phyloP scores from a whole-genome alignment of 2,888 invertebrate genomes.

The Thumatha senex region DNA sequence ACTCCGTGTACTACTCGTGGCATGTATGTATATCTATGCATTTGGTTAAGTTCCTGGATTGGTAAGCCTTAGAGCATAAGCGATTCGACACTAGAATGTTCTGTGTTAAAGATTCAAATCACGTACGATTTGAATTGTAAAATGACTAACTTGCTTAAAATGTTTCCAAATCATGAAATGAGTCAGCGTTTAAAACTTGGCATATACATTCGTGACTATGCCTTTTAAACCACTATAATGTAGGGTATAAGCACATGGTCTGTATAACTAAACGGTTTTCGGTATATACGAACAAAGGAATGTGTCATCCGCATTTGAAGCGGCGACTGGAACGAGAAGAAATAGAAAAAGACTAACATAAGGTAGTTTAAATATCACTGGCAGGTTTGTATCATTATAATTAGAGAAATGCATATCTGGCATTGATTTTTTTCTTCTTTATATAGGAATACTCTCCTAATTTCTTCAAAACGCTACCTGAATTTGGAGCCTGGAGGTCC shows the following conservation, averaged over 20 bases:
- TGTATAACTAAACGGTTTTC: not conserved
- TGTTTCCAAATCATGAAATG: constrained; percentile 3
- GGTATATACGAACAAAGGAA: too few relatives aligned
- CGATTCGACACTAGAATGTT: not conserved
- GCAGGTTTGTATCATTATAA: too few relatives aligned
- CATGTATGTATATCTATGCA: not conserved
- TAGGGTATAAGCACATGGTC: not conserved
- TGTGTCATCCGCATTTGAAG: too few relatives aligned
- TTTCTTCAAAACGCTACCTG: too few relatives aligned
- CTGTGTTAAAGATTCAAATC: constrained; percentile 4
- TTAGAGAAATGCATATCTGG: too few relatives aligned
- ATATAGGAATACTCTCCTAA: too few relatives aligned
- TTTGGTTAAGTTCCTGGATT: too few relatives aligned
- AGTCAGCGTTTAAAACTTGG: not conserved
- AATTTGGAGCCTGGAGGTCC: too few relatives aligned
- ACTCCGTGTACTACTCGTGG: not conserved
- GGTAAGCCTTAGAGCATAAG: not conserved
- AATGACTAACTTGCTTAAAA: constrained; percentile 8
- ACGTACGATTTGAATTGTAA: constrained; percentile 5
- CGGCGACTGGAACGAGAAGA: too few relatives aligned
- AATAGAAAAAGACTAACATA: too few relatives aligned
- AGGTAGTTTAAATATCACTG: too few relatives aligned
- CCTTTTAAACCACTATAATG: not conserved
- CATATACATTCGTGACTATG: not conserved
- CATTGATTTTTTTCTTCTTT: too few relatives aligned